Percentiles rank a stretch among this genome's conserved stretches.
Conservation (phyloP, 1,140 invertebrate genomes). For the Zophobas morio region DNA sequence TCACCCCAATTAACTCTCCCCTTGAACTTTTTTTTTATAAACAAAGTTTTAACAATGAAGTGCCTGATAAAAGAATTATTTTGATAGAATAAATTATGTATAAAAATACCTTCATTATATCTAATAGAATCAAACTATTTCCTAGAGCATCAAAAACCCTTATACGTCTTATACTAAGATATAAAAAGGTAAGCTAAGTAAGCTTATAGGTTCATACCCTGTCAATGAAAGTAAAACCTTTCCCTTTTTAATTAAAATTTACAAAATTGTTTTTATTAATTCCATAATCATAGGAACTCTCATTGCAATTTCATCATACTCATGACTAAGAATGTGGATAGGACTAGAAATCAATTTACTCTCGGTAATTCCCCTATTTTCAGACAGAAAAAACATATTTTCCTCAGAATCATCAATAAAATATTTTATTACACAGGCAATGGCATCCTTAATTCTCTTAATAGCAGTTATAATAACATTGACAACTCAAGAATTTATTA, state of each 20-base stretch:
- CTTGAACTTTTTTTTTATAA: constrained; percentile 8
- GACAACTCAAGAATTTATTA: constrained; percentile 62
- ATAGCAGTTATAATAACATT: constrained; percentile 67
- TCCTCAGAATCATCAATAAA: constrained; percentile 68
- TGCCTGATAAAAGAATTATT: constrained; percentile 72
- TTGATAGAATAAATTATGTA: constrained; percentile 72
- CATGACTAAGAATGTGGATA: constrained; percentile 70
- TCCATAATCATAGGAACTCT: constrained; percentile 68
- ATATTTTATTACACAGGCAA: constrained; percentile 70
- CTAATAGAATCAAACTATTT: constrained; percentile 71
- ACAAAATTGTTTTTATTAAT: constrained; percentile 69
- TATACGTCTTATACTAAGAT: constrained; percentile 72
- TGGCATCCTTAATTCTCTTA: constrained; percentile 69
- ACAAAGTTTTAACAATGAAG: constrained; percentile 64
- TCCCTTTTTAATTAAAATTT: constrained; percentile 69
- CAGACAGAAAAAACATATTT: constrained; percentile 66
- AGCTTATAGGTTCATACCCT: constrained; percentile 70
- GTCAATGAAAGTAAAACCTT: constrained; percentile 68
- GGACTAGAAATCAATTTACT: constrained; percentile 73
- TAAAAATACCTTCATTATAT: constrained; percentile 65
- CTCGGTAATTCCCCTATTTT: constrained; percentile 70
- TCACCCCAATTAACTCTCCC: neutral
- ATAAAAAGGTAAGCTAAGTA: constrained; percentile 70
- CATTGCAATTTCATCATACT: constrained; percentile 69
- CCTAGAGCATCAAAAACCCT: constrained; percentile 72